Evolutionary conservation across 2,888 invertebrate genomes (phyloP).

Genomic region (Cyaniris semiargus): DNA sequence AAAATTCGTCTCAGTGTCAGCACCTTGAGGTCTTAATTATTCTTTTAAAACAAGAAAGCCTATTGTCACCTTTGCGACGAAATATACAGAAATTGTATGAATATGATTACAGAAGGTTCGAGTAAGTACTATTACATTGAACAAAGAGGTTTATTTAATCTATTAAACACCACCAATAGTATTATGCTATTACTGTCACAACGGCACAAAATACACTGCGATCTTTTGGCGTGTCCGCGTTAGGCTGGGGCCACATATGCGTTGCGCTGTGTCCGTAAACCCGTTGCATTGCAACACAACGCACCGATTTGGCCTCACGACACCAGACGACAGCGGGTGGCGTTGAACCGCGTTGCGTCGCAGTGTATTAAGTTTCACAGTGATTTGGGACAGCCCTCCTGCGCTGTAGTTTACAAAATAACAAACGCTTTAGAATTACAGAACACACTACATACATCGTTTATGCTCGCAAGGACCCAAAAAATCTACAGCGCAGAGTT

Average conservation of each 20-base stretch:
- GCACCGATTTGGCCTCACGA: not conserved
- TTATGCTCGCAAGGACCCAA: slow-evolving; percentile 26
- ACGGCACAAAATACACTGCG: slow-evolving; percentile 46
- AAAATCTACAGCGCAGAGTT: slow-evolving; percentile 29
- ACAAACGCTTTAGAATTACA: slow-evolving; percentile 30
- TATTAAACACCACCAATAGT: slow-evolving; percentile 62
- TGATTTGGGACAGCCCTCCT: slow-evolving; percentile 42
- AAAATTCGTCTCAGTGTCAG: not conserved
- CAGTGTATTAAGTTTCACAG: slow-evolving; percentile 46
- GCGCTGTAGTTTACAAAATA: slow-evolving; percentile 42
- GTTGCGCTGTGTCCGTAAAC: not conserved
- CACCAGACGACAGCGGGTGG: not conserved
- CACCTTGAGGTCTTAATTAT: not conserved
- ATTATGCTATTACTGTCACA: slow-evolving; percentile 63
- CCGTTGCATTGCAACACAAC: not conserved
- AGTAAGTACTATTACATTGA: slow-evolving; percentile 76
- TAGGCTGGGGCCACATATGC: not conserved
- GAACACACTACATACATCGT: slow-evolving; percentile 29
- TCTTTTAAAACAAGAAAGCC: not conserved
- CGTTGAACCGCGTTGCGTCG: slow-evolving; percentile 34
- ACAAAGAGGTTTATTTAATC: slow-evolving; percentile 62
- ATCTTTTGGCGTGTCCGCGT: slow-evolving; percentile 27
- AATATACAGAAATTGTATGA: slow-evolving; percentile 69
- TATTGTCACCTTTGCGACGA: slow-evolving; percentile 74
- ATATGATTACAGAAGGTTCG: slow-evolving; percentile 73